Evolutionary conservation across 2,113 vertebrate genomes (phyloP), one percentile per base, ranked within the genome.

Genomic region (Rhineura floridana): DNA sequence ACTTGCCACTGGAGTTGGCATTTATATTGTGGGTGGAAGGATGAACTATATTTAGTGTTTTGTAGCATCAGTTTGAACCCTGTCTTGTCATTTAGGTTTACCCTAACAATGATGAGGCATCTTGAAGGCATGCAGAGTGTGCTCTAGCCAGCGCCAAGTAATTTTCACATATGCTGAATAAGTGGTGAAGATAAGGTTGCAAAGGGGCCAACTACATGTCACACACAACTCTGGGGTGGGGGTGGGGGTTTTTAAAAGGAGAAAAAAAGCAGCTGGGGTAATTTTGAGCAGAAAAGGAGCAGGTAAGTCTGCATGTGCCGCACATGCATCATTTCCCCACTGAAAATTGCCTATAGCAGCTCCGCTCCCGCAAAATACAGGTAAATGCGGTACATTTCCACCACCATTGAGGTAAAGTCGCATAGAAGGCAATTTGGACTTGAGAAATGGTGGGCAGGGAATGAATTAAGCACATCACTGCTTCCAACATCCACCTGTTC

Each of bases 41-140:
- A 39, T 23, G 23, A 39, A 90, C 70, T 11, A 81, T 44, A 72
- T 7, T 52, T 10, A 33, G 9, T 78, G 88, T 88, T 81, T 89
- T 63, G 52, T 77, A 67, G 83, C 78, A 85, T 46, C 81, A 62
- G n/a, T 44, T 44, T 89, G 88, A 12, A 50, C 75, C 89, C 48
- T 76, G 83, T n/a, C 9, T 11, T 36, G 62, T 86, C 33, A 1
- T 72, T 92, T 92, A 62, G 81, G 83, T 90, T 90, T 93, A 76
- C 86, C 90, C 48, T 93, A 86, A 89, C 91, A 87, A 52, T 81
- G 90, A 84, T 82, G 62, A 93, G 44, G 59, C 79, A 83, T 83
- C 76, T 81, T 3, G 75, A n/a, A 88, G 69, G 63, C 62, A 89
- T 0, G 9, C 33, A 86, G 36, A 50, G 36, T 19, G 79, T 8